Conservation (phyloP, 1,140 invertebrate species). For the Heliconius melpomene region DNA sequence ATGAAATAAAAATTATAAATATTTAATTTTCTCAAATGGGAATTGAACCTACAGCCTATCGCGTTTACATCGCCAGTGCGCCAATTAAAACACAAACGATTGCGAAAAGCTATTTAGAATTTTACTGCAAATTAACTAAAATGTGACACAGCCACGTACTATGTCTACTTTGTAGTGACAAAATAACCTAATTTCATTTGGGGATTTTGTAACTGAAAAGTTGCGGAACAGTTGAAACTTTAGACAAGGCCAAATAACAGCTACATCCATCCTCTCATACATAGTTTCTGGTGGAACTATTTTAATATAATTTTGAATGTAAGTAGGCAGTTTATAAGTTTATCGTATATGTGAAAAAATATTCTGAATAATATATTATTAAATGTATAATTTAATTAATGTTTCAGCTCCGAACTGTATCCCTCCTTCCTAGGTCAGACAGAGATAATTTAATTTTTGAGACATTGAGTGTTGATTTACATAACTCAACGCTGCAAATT, state of each 20-base stretch:
- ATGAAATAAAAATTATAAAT: too few species aligned
- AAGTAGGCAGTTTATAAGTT: not conserved
- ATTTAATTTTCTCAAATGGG: too few species aligned
- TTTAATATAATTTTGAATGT: constrained; percentile 1
- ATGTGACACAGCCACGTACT: not conserved
- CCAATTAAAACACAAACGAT: not conserved
- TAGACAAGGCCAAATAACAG: not conserved
- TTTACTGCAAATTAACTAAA: not conserved
- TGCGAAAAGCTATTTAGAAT: not conserved
- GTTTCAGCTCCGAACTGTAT: too few species aligned
- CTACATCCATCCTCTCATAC: not conserved
- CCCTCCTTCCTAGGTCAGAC: too few species aligned
- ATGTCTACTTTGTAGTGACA: not conserved
- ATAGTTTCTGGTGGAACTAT: not conserved
- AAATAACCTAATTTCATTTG: constrained; percentile 7
- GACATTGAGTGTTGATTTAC: too few species aligned
- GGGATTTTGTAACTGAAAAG: not conserved
- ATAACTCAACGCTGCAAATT: too few species aligned
- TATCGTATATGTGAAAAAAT: too few species aligned
- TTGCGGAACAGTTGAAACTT: not conserved
- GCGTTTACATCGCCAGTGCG: too few species aligned
- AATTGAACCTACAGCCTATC: too few species aligned
- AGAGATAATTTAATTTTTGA: too few species aligned
- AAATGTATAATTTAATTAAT: too few species aligned
- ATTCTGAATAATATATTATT: too few species aligned